These are phyloP conservation scores for Pitangus sulphuratus DNA, from an alignment of 2,797 vertebrate species.

Conservation along the genomic window DNA sequence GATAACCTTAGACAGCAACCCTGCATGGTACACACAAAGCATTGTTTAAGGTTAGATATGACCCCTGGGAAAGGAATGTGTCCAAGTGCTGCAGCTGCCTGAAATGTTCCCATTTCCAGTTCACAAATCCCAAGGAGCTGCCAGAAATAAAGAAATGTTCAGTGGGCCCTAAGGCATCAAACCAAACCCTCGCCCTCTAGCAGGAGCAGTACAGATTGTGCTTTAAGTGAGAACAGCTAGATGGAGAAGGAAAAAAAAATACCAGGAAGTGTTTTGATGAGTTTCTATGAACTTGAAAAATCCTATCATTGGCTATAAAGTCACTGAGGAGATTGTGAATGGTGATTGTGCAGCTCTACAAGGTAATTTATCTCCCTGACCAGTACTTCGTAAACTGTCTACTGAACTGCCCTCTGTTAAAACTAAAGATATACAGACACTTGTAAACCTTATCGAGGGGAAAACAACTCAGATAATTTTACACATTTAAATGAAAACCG, in stretches of 20 bases:
- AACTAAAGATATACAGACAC: conserved; percentile 67
- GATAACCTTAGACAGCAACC: neutral
- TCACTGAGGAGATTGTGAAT: conserved; percentile 68
- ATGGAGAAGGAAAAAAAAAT: conserved; percentile 20
- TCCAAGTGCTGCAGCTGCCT: neutral
- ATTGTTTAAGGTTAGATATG: neutral
- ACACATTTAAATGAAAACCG: conserved; percentile 58
- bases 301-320: conserved; percentile 69
- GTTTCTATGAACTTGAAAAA: conserved; percentile 73
- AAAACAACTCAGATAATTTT: conserved; percentile 67
- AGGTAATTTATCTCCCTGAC: conserved; percentile 75
- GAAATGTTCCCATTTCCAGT: conserved; percentile 38
- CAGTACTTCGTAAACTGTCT: conserved; percentile 70
- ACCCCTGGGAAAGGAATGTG: neutral
- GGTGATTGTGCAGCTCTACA: conserved; percentile 64
- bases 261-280: conserved; percentile 56
- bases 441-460: conserved; percentile 63
- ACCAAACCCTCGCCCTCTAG: neutral
- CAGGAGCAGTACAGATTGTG: conserved; percentile 12
- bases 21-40: neutral
- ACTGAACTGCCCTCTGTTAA: conserved; percentile 70
- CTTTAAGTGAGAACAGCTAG: conserved; percentile 4
- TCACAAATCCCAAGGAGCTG: conserved; percentile 44
- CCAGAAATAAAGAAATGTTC: conserved; percentile 27
- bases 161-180: conserved; percentile 24